Evolutionary conservation across 2,888 invertebrate species (phyloP), one percentile per base, ranked within the genome.

Genomic region (Diogma glabrata): DNA sequence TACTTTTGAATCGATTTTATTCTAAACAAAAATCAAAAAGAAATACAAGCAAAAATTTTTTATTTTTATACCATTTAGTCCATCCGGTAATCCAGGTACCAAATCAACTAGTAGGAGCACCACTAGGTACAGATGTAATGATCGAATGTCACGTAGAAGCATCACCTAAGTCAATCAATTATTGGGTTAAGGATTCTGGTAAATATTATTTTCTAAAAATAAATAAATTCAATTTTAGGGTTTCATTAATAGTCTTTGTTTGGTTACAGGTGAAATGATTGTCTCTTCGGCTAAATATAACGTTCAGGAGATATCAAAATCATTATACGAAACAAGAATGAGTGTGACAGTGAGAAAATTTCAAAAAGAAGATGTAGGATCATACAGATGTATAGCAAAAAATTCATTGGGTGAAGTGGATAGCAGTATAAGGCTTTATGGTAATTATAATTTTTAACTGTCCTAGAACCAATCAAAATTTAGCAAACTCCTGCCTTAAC

Each of bases 131-230:
- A 57, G 87, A 90, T 71, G 89, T 91, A 63, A 82, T 81, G 24
- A 75, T 92, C 58, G 90, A 90, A 72, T 92, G 92, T 74, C 82
- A 84, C 72, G 88, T 91, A 55, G 90, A 91, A 71, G 88, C 91
- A 47, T 91, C 84, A 57, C 91, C 91, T 47, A 88, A 83, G 73
- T 84, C 88, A 62, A 90, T 91, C 73, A 88, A 88, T 76, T 90
- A 88, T 72, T 91, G 90, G 90, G 81, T 86, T 63, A 78, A 83
- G 73, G 87, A 88, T 70, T 81, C 82, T 61, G 87, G 89, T 88
- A 74, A 81, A 81, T 28, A 14, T 17, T 10, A 26, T 26, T 46
- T 46, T 24, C 8, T 36, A 16, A 4, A 36, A 4, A 14, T 36
- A 14, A 24, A 24, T 7, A 6, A 24, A 7, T 24, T 7, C 9